Evolutionary conservation across 2,888 invertebrate species (phyloP).

Genomic region (Brachyopa scutellaris): DNA sequence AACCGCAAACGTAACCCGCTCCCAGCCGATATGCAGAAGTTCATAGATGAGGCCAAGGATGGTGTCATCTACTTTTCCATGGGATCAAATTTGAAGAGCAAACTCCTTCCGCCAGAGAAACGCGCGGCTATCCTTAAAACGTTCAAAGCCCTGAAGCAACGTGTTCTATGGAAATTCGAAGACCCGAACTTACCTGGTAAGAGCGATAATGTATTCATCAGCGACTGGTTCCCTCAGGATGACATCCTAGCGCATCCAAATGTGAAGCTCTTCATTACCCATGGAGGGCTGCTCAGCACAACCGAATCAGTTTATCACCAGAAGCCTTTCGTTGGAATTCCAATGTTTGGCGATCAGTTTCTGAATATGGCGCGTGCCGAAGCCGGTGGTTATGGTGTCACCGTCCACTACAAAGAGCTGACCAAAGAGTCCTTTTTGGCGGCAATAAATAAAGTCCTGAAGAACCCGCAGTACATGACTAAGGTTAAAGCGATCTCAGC

Average conservation of each 20-base stretch:
- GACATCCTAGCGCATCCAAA: constrained; percentile 82
- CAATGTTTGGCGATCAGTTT: constrained; percentile 83
- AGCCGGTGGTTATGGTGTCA: constrained; percentile 80
- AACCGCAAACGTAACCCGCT: constrained; percentile 77
- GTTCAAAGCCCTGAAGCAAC: constrained; percentile 78
- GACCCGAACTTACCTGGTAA: constrained; percentile 77
- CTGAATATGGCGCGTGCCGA: constrained; percentile 82
- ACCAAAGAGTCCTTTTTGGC: constrained; percentile 75
- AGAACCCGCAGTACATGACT: constrained; percentile 73
- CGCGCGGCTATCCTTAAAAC: constrained; percentile 75
- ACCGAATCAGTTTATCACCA: constrained; percentile 82
- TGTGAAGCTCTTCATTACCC: constrained; percentile 82
- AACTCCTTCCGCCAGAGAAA: constrained; percentile 76
- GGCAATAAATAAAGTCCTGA: constrained; percentile 74
- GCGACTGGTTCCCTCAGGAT: constrained; percentile 82
- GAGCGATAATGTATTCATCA: constrained; percentile 79
- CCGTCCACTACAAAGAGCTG: constrained; percentile 78
- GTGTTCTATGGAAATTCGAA: constrained; percentile 82
- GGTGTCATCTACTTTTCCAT: constrained; percentile 83
- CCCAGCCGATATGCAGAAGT: constrained; percentile 79
- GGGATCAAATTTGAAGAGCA: constrained; percentile 81
- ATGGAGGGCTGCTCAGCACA: constrained; percentile 83
- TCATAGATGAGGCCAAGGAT: constrained; percentile 80
- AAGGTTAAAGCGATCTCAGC: constrained; percentile 74
- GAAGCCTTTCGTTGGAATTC: constrained; percentile 83